Evolutionary conservation across 2,113 vertebrate species (phyloP).

Genomic region (Pimephales promelas): DNA sequence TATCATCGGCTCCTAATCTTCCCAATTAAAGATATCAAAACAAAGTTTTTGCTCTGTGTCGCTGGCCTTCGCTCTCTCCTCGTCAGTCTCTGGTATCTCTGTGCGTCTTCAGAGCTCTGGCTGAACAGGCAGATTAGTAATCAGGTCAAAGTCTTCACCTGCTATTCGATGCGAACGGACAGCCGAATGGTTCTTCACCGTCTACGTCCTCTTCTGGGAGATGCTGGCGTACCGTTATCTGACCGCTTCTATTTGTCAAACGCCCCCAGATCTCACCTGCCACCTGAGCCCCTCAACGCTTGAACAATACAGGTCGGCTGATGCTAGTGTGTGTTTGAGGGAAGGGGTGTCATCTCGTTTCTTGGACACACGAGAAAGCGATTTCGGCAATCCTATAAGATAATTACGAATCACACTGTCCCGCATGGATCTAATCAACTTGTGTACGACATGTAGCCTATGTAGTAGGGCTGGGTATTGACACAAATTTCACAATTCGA

Average conservation of each 20-base stretch:
- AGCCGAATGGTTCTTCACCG: constrained; percentile 49
- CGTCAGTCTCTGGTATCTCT: constrained; percentile 30
- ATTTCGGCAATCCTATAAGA: too few species aligned
- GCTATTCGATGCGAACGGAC: constrained; percentile 65
- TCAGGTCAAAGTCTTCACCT: constrained; percentile 54
- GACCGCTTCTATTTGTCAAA: constrained; percentile 72
- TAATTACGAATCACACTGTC: too few species aligned
- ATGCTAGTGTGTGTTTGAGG: constrained; percentile 12
- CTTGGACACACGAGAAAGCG: neutral
- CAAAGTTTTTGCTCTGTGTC: neutral
- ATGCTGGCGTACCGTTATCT: constrained; percentile 59
- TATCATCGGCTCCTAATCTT: neutral
- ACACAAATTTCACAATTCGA: too few species aligned
- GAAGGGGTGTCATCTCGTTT: neutral
- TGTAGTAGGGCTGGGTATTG: too few species aligned
- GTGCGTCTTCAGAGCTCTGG: constrained; percentile 15
- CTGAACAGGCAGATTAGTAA: constrained; percentile 55
- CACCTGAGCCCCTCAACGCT: constrained; percentile 67
- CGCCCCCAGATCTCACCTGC: constrained; percentile 50
- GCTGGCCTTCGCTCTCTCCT: constrained; percentile 10
- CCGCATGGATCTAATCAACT: too few species aligned
- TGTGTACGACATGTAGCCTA: too few species aligned
- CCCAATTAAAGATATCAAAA: neutral
- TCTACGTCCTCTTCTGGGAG: constrained; percentile 60
- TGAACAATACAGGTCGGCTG: constrained; percentile 32